Conservation (phyloP, 2,797 vertebrate species). For the Spea hammondii region DNA sequence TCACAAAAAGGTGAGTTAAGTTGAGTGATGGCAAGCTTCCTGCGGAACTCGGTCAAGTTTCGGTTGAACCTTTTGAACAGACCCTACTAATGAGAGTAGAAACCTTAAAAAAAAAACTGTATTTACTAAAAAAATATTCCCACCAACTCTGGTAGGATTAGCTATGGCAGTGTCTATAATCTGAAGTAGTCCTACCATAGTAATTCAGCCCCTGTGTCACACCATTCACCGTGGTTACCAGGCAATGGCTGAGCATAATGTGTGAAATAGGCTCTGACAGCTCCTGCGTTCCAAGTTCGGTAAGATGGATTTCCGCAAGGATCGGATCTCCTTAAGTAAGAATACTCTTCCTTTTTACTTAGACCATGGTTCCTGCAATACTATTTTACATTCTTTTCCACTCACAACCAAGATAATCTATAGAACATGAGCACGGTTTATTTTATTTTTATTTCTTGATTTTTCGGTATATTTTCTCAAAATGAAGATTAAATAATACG, state of each 20-base stretch:
- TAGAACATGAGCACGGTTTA: background rate
- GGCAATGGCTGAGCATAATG: background rate
- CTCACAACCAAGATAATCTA: background rate
- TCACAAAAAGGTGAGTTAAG: too few relatives aligned
- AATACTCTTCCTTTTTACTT: background rate
- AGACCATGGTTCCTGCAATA: background rate
- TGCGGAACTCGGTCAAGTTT: too few relatives aligned
- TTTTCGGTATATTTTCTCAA: background rate
- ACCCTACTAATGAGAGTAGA: too few relatives aligned
- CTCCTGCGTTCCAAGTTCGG: background rate
- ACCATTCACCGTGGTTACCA: background rate
- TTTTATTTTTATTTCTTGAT: background rate
- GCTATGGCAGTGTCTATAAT: background rate
- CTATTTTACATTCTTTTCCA: background rate
- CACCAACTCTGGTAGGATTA: background rate
- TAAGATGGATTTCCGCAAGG: conserved; percentile 1
- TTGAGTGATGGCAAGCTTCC: too few relatives aligned
- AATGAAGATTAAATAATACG: background rate
- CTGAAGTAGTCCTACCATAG: background rate
- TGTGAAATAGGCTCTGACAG: conserved; percentile 3
- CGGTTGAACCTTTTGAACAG: too few relatives aligned
- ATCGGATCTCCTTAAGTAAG: background rate
- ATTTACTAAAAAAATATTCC: too few relatives aligned
- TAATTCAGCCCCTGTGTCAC: background rate
- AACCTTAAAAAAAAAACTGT: too few relatives aligned